Evolutionary conservation across 1,140 invertebrate genomes (phyloP).

Genomic region (Diabrotica undecimpunctata): DNA sequence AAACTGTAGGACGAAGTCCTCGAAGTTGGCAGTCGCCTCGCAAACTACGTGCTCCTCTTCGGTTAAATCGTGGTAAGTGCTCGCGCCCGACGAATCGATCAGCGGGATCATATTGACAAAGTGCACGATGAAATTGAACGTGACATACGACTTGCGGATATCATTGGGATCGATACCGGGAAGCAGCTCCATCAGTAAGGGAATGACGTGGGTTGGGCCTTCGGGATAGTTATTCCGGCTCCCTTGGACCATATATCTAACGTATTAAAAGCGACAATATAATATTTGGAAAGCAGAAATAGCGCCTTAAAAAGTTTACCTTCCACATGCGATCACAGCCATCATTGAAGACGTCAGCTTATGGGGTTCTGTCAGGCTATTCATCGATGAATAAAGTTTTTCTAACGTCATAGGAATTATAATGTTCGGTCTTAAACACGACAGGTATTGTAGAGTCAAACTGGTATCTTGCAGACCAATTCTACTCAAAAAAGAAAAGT

Average conservation of each 20-base stretch:
- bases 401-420: constrained; percentile 82
- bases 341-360: constrained; percentile 76
- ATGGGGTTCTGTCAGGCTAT: constrained; percentile 85
- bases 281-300: neutral
- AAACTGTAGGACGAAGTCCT: constrained; percentile 85
- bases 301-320: constrained; percentile 44
- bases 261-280: neutral
- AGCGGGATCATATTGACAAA: constrained; percentile 75
- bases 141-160: constrained; percentile 74
- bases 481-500: constrained; percentile 51
- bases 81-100: constrained; percentile 77
- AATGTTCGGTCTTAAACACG: constrained; percentile 74
- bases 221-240: constrained; percentile 64
- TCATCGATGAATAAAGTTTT: constrained; percentile 71
- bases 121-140: constrained; percentile 74
- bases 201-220: constrained; percentile 76
- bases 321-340: constrained; percentile 67
- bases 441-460: constrained; percentile 69
- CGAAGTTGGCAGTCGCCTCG: constrained; percentile 76
- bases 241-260: constrained; percentile 63
- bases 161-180: constrained; percentile 93
- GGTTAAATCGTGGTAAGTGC: constrained; percentile 65
- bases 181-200: constrained; percentile 71
- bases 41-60: constrained; percentile 75
- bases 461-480: constrained; percentile 62